Base-by-base conservation (phyloP, 2,888 invertebrate genomes). In the Miltochrista miniata region DNA sequence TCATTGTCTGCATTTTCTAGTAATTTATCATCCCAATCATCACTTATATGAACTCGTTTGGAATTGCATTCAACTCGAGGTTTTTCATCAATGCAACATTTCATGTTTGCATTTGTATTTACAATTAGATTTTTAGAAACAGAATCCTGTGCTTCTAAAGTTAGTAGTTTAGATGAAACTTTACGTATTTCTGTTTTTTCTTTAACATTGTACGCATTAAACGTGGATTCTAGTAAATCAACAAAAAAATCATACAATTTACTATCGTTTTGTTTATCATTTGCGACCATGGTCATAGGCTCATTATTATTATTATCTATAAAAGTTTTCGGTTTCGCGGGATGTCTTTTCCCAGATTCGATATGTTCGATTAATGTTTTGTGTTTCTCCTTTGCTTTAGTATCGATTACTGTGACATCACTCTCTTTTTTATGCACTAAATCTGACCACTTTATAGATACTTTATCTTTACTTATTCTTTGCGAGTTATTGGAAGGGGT, bases 231-330 rank as follows among this genome's bases (percentile, higher is more conserved):
- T 3, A 87, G 40, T 8, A 87, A 44, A 61, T 89, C 83, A 0
- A 85, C 79, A 41, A 87, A 86, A 42, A 87, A 79, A 42, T 83
- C 81, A 42, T 84, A 87, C 0, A 87, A 37, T 9, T 70, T 67
- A 13, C 73, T 76, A 0, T 71, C 63, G 49, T 56, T 70, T 0
- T 59, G 56, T 2, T 50, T 47, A 0, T 64, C 51, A 4, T 71
- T 60, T 0, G 60, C 49, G 0, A 78, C 64, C 2, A 75, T 29
- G 0, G 76, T 80, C 0, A 47, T 37, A 0, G 45, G 42, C 4
- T 41, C 31, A 9, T 76, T 70, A 7, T 78, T 75, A 7, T 78
- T 75, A 0, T 62, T 62, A 0, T 72, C 59, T 8, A 64, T 46
- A 0, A 65, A 45, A 38, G 59, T 24, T 4, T 2, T 24, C 2